Evolutionary conservation across 2,113 vertebrate species (phyloP), one percentile per base, ranked within the genome.

Genomic region (Amphilophus citrinellus): DNA sequence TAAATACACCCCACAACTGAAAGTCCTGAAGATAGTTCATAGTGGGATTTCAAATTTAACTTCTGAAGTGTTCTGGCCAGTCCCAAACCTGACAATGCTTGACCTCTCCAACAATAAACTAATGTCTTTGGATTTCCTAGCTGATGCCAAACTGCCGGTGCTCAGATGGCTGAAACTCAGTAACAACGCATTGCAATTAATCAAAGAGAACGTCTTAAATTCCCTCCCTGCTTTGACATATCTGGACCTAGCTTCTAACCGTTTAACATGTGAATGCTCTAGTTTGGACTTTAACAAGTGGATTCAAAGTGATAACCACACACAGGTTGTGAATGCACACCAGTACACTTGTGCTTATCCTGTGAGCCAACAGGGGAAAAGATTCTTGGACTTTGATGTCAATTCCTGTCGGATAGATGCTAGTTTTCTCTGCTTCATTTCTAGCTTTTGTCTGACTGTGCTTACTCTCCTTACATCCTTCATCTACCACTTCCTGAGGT

Each of bases 111-210:
- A 87, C 68, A 76, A 61, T 13, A 79, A 63, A 2, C 53, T 95
- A 44, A 77, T 79, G 9, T 93, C 93, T 13, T 80, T 96, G 32
- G 93, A 95, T 76, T 95, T 96, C 77, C 62, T 96, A 44, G 18
- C 79, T 3, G 2, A 84, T 1, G 81, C 82, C 10, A 90, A 91
- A 8, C 83, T 95, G 7, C 18, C 44, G 6, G 81, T 24, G 2
- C 87, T 96, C 11, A 42, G n/a, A 2, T 30, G 58, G 5, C 81
- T 96, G 53, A 87, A 80, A 59, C 79, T 84, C 24, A 17, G 15
- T 1, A 47, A 76, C 14, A 95, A 95, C n/a, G 57, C 80, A 32
- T 58, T 96, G 20, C 71, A 65, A 5, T 27, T 88, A 18, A 84
- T 95, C 50, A 93, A 92, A 39, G 3, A 80, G 32, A 75, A 78